phyloP scores from a whole-genome alignment of 2,797 vertebrate genomes.

The Lates japonicus region DNA sequence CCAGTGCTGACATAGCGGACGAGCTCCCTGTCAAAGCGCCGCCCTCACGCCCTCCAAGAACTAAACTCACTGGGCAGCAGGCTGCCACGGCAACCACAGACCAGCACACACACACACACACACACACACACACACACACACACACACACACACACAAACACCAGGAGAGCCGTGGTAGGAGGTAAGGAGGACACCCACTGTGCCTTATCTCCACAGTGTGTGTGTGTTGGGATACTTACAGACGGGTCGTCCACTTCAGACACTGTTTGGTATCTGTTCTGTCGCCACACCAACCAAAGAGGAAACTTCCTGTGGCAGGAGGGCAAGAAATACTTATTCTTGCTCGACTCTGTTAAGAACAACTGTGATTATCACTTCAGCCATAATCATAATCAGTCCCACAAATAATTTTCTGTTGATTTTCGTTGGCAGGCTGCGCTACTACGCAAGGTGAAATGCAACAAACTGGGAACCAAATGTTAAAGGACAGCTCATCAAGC shows the following conservation, averaged over 20 bases:
- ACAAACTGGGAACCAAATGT: too few relatives aligned
- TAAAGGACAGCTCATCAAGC: too few relatives aligned
- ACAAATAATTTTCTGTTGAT: too few relatives aligned
- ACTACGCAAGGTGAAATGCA: too few relatives aligned
- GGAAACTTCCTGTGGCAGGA: background rate
- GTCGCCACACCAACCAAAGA: background rate
- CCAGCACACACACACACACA: constrained; percentile 34
- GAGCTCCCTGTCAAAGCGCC: background rate
- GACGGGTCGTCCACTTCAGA: background rate
- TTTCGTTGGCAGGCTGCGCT: too few relatives aligned
- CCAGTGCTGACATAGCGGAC: constrained; percentile 42
- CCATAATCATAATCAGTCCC: too few relatives aligned
- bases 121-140: constrained; percentile 2
- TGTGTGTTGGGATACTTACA: constrained; percentile 1
- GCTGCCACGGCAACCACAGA: constrained; percentile 53
- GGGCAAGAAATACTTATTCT: background rate
- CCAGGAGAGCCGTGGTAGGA: constrained; percentile 9
- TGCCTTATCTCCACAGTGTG: constrained; percentile 7
- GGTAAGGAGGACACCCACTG: background rate
- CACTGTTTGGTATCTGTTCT: background rate
- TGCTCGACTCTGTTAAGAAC: too few relatives aligned
- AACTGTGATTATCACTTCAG: too few relatives aligned
- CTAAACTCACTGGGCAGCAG: constrained; percentile 25
- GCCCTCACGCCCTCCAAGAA: constrained; percentile 26
- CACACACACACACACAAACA: background rate